Conservation (phyloP, 1,140 invertebrate genomes). For the Oncopeltus fasciatus region DNA sequence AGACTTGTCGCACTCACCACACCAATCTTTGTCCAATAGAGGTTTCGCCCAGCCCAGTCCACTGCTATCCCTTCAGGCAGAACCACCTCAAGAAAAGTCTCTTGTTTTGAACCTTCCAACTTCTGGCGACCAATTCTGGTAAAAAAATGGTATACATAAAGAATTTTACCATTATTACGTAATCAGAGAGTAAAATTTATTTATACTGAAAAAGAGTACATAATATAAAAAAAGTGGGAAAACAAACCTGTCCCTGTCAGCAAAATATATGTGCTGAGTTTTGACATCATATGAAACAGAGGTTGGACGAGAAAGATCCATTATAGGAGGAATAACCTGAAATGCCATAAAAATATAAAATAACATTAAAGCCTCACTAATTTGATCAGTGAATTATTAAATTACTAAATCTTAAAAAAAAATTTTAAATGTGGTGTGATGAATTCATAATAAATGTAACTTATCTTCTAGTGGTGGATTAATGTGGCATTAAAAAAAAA, state of each 20-base stretch:
- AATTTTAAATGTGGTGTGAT: too few relatives aligned
- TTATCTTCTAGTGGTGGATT: too few relatives aligned
- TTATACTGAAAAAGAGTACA: neutral
- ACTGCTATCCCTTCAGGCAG: constrained; percentile 49
- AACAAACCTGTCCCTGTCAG: constrained; percentile 33
- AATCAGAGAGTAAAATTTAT: too few relatives aligned
- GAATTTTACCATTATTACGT: too few relatives aligned
- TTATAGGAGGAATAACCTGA: constrained; percentile 53
- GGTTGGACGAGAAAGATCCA: constrained; percentile 42
- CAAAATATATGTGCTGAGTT: constrained; percentile 52
- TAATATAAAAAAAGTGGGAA: neutral
- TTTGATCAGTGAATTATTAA: too few relatives aligned
- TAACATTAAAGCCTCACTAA: too few relatives aligned
- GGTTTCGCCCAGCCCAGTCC: constrained; percentile 69
- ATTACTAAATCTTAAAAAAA: too few relatives aligned
- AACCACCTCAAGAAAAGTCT: neutral
- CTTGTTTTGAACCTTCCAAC: neutral
- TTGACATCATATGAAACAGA: constrained; percentile 53
- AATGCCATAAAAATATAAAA: too few relatives aligned
- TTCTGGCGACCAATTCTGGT: neutral
- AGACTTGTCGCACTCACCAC: neutral
- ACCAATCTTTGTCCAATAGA: constrained; percentile 41
- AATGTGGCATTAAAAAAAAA: too few relatives aligned
- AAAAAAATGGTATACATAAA: neutral
- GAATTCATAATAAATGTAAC: too few relatives aligned